Evolutionary conservation across 2,797 vertebrate genomes (phyloP), one percentile per base, ranked within the genome.

Genomic region (Sylvia borin): DNA sequence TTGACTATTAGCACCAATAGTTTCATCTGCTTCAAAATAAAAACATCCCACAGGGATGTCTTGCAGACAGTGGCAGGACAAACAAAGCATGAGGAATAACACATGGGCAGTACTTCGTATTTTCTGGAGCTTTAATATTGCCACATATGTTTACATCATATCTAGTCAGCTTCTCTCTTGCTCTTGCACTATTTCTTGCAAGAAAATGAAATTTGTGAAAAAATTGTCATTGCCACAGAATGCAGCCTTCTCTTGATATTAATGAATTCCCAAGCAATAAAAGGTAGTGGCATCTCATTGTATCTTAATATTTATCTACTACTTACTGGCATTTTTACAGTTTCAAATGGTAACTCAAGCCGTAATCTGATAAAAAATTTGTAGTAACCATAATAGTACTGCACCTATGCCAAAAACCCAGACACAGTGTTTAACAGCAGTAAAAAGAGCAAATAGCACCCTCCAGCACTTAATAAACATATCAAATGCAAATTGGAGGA

Each of bases 401-500:
- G 77, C 81, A 74, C 87, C 87, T 92, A 72, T 92, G 94, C 92
- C 92, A 96, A 95, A 97, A 95, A 60, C 57, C 31, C 83, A 94
- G 88, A 78, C 51, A 58, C 38, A 32, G 67, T 19, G 11, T 81
- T 91, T 82, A 87, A 77, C 40, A 78, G 89, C 92, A 75, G 78
- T 90, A 90, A 90, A 94, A 95, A 68, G 68, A 65, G 84, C 65
- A 72, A 74, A 91, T 86, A 91, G 81, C 76, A 92, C 87, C 93
- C 92, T 96, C 89, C 90, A 94, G 93, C 93, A 81, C 79, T 88
- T 92, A 81, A 92, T 88, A 96, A 96, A 93, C 79, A 66, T 94
- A 96, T 92, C 93, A 91, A 93, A 92, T 94, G 94, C 89, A 95
- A 96, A 95, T 96, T 91, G 83, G 67, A 95, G 87, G 76, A 93